Evolutionary conservation across 1,140 invertebrate genomes (phyloP).

Genomic region (Neomicropteryx cornuta): DNA sequence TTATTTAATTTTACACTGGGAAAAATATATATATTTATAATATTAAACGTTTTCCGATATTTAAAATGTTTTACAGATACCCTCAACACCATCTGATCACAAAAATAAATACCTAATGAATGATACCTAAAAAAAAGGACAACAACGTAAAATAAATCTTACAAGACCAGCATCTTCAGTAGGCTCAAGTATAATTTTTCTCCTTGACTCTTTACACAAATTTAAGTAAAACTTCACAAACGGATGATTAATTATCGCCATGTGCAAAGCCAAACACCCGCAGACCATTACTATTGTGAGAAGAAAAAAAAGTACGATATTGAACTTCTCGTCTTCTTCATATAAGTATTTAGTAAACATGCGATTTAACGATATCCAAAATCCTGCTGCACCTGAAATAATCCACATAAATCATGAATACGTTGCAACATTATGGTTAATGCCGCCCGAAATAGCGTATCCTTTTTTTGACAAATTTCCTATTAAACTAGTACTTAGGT

Average conservation of each 20-base stretch:
- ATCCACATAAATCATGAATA: no score
- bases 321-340: slow-evolving; percentile 57
- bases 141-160: slow-evolving; percentile 15
- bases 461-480: no score
- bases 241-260: slow-evolving; percentile 61
- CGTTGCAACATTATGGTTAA: no score
- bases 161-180: slow-evolving; percentile 71
- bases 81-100: no score
- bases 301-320: slow-evolving; percentile 77
- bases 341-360: slow-evolving; percentile 70
- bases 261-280: slow-evolving; percentile 64
- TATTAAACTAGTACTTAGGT: no score
- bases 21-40: no score
- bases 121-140: no score
- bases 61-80: no score
- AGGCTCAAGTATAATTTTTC: slow-evolving; percentile 62
- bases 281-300: slow-evolving; percentile 64
- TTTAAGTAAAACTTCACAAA: slow-evolving; percentile 77
- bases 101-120: no score
- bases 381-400: slow-evolving; percentile 65
- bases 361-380: slow-evolving; percentile 72
- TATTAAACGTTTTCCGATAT: no score
- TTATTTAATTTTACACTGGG: no score
- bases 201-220: slow-evolving; percentile 57
- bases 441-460: no score